These are phyloP conservation scores for Exocentrus adspersus DNA, from an alignment of 2,888 invertebrate genomes.

Conservation along the genomic window DNA sequence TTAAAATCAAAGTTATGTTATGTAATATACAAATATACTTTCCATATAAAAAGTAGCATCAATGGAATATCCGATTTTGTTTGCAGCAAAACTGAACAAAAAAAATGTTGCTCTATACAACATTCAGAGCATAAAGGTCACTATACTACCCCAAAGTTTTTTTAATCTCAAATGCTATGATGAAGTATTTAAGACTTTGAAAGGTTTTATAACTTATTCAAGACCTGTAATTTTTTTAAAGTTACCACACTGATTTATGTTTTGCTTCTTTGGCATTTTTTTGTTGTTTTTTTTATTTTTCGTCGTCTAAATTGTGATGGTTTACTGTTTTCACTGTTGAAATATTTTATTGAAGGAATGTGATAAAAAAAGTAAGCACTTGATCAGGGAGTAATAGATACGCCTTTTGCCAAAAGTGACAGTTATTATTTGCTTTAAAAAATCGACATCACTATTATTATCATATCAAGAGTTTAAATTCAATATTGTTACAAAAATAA, in stretches of 20 bases:
- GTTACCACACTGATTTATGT: not conserved
- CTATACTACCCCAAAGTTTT: too few species aligned
- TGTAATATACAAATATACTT: not conserved
- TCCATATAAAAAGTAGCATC: too few species aligned
- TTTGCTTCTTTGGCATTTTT: not conserved
- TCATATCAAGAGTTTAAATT: constrained; percentile 2
- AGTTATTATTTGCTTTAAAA: not conserved
- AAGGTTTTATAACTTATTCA: too few species aligned
- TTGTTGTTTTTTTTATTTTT: too few species aligned
- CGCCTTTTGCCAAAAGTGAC: not conserved
- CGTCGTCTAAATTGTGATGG: too few species aligned
- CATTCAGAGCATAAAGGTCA: too few species aligned
- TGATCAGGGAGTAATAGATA: not conserved
- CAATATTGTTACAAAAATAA: not conserved
- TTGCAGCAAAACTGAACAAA: too few species aligned
- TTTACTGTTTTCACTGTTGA: not conserved
- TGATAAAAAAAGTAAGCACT: not conserved
- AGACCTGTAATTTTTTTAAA: too few species aligned
- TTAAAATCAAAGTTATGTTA: not conserved
- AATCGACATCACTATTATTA: constrained; percentile 7
- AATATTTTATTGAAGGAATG: not conserved
- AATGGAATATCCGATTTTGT: too few species aligned
- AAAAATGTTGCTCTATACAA: too few species aligned
- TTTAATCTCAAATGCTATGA: too few species aligned
- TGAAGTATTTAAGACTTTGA: too few species aligned